Percentiles rank a stretch among this genome's conserved stretches.
phyloP scores from a whole-genome alignment of 2,888 invertebrate genomes.

The Rhagophthalmus giganteus region DNA sequence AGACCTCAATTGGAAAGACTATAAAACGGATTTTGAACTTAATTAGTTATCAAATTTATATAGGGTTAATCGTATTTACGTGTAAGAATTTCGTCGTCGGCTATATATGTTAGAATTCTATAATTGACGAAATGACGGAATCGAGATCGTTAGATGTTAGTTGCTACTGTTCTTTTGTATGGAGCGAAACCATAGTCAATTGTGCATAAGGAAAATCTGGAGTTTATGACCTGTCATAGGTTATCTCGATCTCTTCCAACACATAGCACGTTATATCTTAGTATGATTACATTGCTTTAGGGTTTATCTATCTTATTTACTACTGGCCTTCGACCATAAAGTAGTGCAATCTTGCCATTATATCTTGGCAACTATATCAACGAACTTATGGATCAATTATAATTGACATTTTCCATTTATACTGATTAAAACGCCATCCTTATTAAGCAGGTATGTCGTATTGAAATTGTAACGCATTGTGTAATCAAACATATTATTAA shows the following conservation, averaged over 20 bases:
- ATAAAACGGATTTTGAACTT: too few species aligned
- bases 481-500: too few species aligned
- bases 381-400: slow-evolving; percentile 22
- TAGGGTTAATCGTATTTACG: too few species aligned
- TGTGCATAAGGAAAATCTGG: slow-evolving; percentile 14
- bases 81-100: too few species aligned
- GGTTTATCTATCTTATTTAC: slow-evolving; percentile 21
- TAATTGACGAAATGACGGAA: too few species aligned
- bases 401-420: slow-evolving; percentile 11
- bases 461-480: too few species aligned
- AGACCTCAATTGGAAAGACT: not conserved
- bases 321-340: slow-evolving; percentile 12
- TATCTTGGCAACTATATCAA: slow-evolving; percentile 23
- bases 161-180: too few species aligned
- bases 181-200: too few species aligned
- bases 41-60: too few species aligned
- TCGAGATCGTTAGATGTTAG: too few species aligned
- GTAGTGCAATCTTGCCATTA: slow-evolving; percentile 14
- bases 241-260: slow-evolving; percentile 20
- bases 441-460: too few species aligned
- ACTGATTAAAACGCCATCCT: slow-evolving; percentile 8
- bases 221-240: slow-evolving; percentile 21
- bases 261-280: slow-evolving; percentile 23
- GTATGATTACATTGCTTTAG: slow-evolving; percentile 15
- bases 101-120: too few species aligned